Percentiles rank a stretch among this genome's conserved stretches.
Evolutionary conservation across 2,113 vertebrate genomes (phyloP).

Genomic region (Daboia siamensis): DNA sequence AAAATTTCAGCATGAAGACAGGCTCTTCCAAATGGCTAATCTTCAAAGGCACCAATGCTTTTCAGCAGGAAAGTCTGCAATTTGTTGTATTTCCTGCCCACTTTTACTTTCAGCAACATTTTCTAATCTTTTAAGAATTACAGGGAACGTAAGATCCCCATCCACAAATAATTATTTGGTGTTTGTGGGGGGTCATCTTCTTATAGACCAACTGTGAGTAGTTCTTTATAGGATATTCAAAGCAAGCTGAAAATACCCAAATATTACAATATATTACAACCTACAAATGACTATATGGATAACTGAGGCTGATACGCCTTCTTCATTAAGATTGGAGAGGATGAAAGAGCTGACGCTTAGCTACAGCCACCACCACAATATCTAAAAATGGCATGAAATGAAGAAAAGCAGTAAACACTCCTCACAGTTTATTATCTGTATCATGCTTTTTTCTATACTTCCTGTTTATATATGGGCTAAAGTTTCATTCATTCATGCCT

Average conservation of each 20-base stretch:
- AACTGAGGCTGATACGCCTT: background rate
- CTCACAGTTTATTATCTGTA: background rate
- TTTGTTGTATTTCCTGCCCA: background rate
- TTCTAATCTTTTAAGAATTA: background rate
- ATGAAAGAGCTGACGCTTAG: background rate
- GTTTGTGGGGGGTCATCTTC: background rate
- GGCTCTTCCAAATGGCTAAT: background rate
- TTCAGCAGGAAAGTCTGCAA: background rate
- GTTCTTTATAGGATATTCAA: background rate
- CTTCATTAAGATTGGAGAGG: background rate
- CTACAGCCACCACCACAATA: background rate
- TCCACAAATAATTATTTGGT: background rate
- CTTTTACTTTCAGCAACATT: background rate
- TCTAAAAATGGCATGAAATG: background rate
- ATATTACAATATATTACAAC: background rate
- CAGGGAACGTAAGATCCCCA: background rate
- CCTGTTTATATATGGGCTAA: background rate
- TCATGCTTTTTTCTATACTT: background rate
- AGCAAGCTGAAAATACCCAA: background rate
- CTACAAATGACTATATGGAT: background rate
- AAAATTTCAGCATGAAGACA: background rate
- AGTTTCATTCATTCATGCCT: background rate
- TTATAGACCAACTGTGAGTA: background rate
- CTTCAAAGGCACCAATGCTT: background rate
- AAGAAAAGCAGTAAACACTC: background rate